Percentiles rank a stretch among this genome's conserved stretches.
These are phyloP conservation scores for Meteorus sp. DNA, from an alignment of 1,140 invertebrate species.

Conservation along the genomic window DNA sequence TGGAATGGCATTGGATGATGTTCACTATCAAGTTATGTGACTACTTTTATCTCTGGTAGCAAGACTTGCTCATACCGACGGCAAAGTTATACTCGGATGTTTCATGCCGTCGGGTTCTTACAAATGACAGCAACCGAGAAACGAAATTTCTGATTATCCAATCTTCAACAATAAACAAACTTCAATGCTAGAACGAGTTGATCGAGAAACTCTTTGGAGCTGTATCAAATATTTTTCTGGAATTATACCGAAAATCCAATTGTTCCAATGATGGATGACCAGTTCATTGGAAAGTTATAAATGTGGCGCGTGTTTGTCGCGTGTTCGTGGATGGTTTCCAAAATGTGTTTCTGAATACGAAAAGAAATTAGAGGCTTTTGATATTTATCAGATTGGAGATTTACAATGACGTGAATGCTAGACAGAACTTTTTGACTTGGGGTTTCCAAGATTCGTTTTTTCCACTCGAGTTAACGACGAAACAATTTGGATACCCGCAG, in stretches of 20 bases:
- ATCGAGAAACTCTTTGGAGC: no score
- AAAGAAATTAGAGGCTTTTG: conserved; percentile 13
- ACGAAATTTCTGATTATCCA: neutral
- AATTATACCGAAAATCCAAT: conserved; percentile 12
- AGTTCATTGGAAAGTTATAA: conserved; percentile 11
- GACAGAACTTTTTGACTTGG: conserved; percentile 1
- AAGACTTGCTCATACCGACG: neutral
- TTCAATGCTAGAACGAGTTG: no score
- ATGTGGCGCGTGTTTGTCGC: conserved; percentile 24
- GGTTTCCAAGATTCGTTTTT: no score
- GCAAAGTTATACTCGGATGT: neutral
- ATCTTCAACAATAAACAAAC: neutral
- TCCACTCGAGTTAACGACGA: neutral
- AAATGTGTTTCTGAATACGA: conserved; percentile 15
- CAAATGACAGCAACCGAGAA: no score
- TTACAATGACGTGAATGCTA: neutral
- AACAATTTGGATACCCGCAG: neutral
- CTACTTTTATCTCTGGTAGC: neutral
- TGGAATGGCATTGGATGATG: no score
- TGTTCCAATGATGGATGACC: neutral
- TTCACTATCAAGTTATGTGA: no score
- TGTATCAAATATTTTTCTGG: conserved; percentile 6
- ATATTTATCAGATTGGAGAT: neutral
- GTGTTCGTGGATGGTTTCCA: conserved; percentile 11
- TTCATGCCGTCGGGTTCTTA: conserved; percentile 9